These are phyloP conservation scores for Cantharis flavilabris DNA, from an alignment of 2,888 invertebrate species.

Conservation along the genomic window DNA sequence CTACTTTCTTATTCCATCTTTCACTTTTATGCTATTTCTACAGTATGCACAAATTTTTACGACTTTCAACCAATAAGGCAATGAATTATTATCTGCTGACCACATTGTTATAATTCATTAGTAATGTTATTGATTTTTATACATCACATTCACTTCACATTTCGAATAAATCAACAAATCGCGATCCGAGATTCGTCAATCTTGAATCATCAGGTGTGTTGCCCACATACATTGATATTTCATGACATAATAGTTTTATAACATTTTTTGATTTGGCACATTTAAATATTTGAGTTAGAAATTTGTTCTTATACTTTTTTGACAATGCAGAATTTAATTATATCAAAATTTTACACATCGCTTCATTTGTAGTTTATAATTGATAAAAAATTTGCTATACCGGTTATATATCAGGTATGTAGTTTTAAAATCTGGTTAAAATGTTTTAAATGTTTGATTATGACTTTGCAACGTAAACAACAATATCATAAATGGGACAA, in stretches of 20 bases:
- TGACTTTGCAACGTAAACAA: not conserved
- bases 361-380: not conserved
- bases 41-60: not conserved
- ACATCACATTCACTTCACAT: not conserved
- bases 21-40: not conserved
- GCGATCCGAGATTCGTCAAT: not conserved
- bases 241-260: not conserved
- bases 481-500: not conserved
- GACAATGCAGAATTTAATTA: too few relatives aligned
- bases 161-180: not conserved
- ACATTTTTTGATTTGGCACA: not conserved
- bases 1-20: not conserved
- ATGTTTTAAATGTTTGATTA: not conserved
- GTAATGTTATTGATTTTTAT: not conserved
- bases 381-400: not conserved
- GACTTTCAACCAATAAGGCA: not conserved
- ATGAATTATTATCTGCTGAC: not conserved
- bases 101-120: not conserved
- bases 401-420: not conserved
- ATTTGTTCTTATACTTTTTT: too few relatives aligned
- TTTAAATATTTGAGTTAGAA: not conserved
- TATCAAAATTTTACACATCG: not conserved
- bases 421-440: not conserved
- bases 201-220: not conserved
- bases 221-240: not conserved